Percentiles rank a stretch among this genome's conserved stretches.
Evolutionary conservation across 2,113 vertebrate genomes (phyloP).

Genomic region (Gasterosteus nipponicus): DNA sequence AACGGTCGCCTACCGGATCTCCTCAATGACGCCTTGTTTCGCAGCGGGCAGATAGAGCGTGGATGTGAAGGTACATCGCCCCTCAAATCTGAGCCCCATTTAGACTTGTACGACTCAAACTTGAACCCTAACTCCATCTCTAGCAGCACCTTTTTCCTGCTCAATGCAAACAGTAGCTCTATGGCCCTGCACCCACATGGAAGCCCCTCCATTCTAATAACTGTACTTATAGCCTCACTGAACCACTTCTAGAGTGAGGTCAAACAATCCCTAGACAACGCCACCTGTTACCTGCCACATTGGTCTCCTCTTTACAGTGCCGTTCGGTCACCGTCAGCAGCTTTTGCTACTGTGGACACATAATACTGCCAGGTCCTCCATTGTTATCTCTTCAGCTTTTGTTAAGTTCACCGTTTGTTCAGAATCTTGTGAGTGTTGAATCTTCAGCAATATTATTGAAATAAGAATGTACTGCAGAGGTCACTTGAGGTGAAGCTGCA

Average conservation of each 20-base stretch:
- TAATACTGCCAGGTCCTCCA: conserved; percentile 42
- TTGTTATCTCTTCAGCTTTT: conserved; percentile 45
- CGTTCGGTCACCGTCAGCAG: conserved; percentile 32
- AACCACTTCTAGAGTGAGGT: conserved; percentile 53
- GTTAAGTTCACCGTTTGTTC: conserved; percentile 23
- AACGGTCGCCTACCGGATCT: conserved; percentile 97
- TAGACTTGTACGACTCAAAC: conserved; percentile 65
- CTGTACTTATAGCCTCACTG: conserved; percentile 62
- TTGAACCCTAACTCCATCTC: conserved; percentile 69
- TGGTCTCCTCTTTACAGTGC: conserved; percentile 55
- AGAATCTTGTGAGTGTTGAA: conserved; percentile 17
- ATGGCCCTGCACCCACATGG: conserved; percentile 47
- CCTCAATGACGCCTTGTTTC: conserved; percentile 92
- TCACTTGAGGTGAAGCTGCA: not conserved
- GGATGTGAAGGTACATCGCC: conserved; percentile 96
- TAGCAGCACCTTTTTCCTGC: conserved; percentile 78
- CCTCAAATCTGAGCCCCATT: conserved; percentile 63
- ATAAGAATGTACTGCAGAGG: not conserved
- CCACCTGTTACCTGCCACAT: conserved; percentile 72
- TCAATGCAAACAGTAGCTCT: conserved; percentile 79
- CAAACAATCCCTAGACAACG: conserved; percentile 13
- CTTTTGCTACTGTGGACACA: conserved; percentile 23
- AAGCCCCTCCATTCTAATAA: conserved; percentile 63
- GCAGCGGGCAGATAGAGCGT: conserved; percentile 97
- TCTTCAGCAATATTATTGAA: not conserved